phyloP scores from a whole-genome alignment of 2,797 vertebrate genomes.

The Poecilia picta region DNA sequence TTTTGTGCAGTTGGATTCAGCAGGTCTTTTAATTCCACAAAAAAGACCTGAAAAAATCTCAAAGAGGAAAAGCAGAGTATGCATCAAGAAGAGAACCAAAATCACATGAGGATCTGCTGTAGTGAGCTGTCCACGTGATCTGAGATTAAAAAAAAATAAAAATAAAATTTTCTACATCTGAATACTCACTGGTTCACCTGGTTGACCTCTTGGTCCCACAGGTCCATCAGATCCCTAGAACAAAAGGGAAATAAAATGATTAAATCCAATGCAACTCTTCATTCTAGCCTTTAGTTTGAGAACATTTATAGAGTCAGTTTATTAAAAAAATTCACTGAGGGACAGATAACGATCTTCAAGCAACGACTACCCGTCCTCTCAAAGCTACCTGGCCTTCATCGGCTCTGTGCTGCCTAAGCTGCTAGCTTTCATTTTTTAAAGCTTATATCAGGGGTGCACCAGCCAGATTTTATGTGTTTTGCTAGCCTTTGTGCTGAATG shows the following conservation, averaged over 20 bases:
- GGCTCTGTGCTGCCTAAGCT: constrained; percentile 47
- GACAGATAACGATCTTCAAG: constrained; percentile 61
- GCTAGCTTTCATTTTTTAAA: constrained; percentile 51
- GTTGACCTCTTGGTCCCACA: constrained; percentile 87
- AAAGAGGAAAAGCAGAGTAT: not conserved
- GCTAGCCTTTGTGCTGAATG: constrained; percentile 29
- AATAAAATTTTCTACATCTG: not conserved
- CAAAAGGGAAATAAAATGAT: constrained; percentile 33
- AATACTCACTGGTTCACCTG: constrained; percentile 92
- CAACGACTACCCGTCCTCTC: constrained; percentile 44
- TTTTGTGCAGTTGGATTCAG: not conserved
- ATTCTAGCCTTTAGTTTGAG: constrained; percentile 28
- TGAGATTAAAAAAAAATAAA: not conserved
- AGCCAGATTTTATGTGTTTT: constrained; percentile 46
- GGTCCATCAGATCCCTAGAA: constrained; percentile 87
- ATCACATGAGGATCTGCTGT: not conserved
- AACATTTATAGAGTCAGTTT: constrained; percentile 54
- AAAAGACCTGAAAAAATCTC: not conserved
- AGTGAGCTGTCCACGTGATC: not conserved
- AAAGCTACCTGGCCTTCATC: constrained; percentile 37
- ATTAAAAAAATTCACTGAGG: constrained; percentile 61
- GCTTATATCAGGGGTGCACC: constrained; percentile 37
- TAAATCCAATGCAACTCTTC: constrained; percentile 29
- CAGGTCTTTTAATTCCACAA: not conserved
- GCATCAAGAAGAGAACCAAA: not conserved